These are phyloP conservation scores for Platanista minor DNA, from an alignment of 2,113 vertebrate species.

Conservation along the genomic window DNA sequence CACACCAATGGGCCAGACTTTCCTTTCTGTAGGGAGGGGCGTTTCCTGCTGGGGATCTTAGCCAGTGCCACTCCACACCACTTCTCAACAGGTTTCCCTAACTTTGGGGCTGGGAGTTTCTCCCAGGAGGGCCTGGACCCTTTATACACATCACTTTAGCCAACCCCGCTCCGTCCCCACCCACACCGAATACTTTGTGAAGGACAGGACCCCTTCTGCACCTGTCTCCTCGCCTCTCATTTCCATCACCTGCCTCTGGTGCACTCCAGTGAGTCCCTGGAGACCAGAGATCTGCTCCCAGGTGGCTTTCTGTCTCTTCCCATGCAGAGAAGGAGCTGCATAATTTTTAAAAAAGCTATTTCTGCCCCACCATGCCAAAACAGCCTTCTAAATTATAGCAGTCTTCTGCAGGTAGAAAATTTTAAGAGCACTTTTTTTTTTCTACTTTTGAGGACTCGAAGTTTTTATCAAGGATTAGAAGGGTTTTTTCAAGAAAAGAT, in stretches of 20 bases:
- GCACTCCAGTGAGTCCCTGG: not conserved
- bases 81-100: not conserved
- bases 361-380: not conserved
- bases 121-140: not conserved
- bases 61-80: not conserved
- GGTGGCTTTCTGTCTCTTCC: not conserved
- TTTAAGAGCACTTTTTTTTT: not conserved
- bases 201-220: not conserved
- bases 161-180: accelerated
- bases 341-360: not conserved
- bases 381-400: not conserved
- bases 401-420: not conserved
- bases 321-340: not conserved
- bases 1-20: not conserved
- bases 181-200: not conserved
- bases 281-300: not conserved
- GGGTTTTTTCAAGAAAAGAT: not conserved
- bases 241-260: not conserved
- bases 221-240: not conserved
- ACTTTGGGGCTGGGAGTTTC: not conserved
- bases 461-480: not conserved
- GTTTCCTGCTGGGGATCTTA: not conserved
- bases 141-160: not conserved
- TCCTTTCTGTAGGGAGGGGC: not conserved
- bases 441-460: not conserved